Percentiles rank a stretch among this genome's conserved stretches.
phyloP scores from a whole-genome alignment of 2,797 vertebrate species.

The Peromyscus aztecus region DNA sequence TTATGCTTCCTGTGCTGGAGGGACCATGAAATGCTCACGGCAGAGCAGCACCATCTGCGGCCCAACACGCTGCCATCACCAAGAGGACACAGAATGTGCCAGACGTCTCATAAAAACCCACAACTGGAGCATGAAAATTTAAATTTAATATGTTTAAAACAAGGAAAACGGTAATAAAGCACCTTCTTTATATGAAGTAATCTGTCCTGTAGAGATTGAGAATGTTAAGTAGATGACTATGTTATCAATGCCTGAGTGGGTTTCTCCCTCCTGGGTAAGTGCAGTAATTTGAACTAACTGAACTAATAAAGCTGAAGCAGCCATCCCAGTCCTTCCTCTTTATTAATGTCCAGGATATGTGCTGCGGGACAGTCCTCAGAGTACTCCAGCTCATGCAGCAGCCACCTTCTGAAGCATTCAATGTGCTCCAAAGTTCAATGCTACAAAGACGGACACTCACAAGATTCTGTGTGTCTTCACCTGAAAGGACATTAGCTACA shows the following conservation, averaged over 20 bases:
- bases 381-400: neutral
- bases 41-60: neutral
- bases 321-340: neutral
- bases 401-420: neutral
- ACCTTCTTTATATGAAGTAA: slow-evolving; percentile 20
- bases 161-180: neutral
- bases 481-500: neutral
- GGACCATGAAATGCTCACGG: neutral
- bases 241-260: neutral
- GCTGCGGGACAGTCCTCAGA: neutral
- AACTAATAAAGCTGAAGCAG: slow-evolving; percentile 2
- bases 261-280: neutral
- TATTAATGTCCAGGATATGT: slow-evolving; percentile 1
- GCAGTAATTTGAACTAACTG: neutral
- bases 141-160: neutral
- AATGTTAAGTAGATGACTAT: neutral
- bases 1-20: neutral
- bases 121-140: neutral
- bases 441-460: neutral
- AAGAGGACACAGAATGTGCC: neutral
- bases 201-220: slow-evolving; percentile 23
- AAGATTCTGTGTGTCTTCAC: neutral
- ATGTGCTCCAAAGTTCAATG: neutral
- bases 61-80: neutral
- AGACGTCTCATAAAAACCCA: neutral